These are phyloP conservation scores for Scyliorhinus canicula DNA, from an alignment of 2,797 vertebrate genomes.

Conservation along the genomic window DNA sequence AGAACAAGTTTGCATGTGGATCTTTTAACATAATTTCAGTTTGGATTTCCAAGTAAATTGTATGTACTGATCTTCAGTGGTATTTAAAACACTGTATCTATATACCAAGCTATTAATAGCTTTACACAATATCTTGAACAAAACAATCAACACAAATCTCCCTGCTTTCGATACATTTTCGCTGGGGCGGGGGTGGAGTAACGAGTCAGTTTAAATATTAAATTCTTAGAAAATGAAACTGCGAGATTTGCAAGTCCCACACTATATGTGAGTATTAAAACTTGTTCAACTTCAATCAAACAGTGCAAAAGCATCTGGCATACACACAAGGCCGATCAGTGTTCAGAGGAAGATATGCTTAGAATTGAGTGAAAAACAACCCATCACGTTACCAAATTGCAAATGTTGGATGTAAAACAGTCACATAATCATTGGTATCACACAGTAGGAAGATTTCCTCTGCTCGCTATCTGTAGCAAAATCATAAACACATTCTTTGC, in stretches of 20 bases:
- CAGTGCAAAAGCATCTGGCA: constrained; percentile 20
- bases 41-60: constrained; percentile 32
- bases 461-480: not conserved
- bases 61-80: not conserved
- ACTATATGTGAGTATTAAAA: not conserved
- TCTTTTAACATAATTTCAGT: constrained; percentile 30
- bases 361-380: constrained; percentile 18
- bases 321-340: not conserved
- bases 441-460: not conserved
- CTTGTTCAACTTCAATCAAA: not conserved
- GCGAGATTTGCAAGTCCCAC: not conserved
- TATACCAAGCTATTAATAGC: not conserved
- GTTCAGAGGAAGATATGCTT: not conserved
- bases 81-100: constrained; percentile 13
- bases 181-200: not conserved
- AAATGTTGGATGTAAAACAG: not conserved
- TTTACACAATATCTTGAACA: not conserved
- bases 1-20: not conserved
- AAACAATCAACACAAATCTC: not conserved
- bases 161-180: not conserved
- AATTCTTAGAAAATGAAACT: not conserved
- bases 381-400: not conserved
- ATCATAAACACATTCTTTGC: constrained; percentile 12
- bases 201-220: not conserved
- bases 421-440: not conserved